A percentile compares a stretch with the other conserved stretches of the same genome.
phyloP scores from a whole-genome alignment of 2,113 vertebrate species.

The Lycaon pictus region DNA sequence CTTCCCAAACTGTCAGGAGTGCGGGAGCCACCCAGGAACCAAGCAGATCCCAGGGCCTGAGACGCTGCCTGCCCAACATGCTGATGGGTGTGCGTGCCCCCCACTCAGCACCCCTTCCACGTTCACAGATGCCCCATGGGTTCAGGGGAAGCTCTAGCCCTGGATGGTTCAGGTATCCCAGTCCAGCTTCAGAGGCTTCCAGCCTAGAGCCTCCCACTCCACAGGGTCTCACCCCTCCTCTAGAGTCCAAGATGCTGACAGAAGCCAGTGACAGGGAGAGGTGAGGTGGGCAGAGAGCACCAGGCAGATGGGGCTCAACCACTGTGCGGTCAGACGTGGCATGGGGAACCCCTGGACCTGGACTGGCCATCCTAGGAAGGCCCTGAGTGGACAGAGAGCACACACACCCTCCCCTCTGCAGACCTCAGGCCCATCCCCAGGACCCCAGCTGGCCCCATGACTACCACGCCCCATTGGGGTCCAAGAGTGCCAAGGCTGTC shows the following conservation, averaged over 20 bases:
- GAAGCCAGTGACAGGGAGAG: background rate
- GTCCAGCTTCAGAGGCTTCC: background rate
- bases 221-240: background rate
- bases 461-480: too few relatives aligned
- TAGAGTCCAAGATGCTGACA: background rate
- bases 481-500: too few relatives aligned
- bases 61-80: background rate
- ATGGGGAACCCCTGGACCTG: background rate
- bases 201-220: background rate
- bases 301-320: background rate
- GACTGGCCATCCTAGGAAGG: accelerated
- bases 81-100: background rate
- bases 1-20: background rate
- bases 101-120: background rate
- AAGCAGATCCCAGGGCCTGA: background rate
- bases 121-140: background rate
- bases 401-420: background rate
- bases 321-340: background rate
- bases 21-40: background rate
- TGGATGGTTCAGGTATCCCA: accelerated
- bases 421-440: too few relatives aligned
- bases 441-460: too few relatives aligned
- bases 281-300: background rate
- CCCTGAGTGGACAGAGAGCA: too few relatives aligned
- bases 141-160: background rate